phyloP scores from a whole-genome alignment of 2,888 invertebrate species.

The Noctua janthe region DNA sequence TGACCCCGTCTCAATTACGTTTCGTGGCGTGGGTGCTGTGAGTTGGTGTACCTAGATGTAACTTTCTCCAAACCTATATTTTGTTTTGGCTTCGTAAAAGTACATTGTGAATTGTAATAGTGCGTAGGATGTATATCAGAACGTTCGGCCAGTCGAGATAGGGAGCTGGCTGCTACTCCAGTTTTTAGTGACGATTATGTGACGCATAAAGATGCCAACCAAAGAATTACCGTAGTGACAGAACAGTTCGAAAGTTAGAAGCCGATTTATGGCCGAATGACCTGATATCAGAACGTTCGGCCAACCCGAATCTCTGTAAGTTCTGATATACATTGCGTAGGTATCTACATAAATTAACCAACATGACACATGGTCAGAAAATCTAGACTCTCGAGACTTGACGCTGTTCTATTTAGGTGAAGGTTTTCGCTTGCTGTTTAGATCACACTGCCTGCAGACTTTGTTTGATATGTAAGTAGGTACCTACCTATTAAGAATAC shows the following conservation, averaged over 20 bases:
- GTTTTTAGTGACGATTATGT: too few relatives aligned
- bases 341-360: neutral
- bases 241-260: too few relatives aligned
- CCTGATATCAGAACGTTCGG: too few relatives aligned
- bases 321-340: too few relatives aligned
- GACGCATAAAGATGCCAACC: too few relatives aligned
- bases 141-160: too few relatives aligned
- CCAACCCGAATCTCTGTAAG: too few relatives aligned
- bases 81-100: neutral
- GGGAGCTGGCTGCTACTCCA: too few relatives aligned
- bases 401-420: neutral
- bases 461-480: neutral
- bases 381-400: neutral
- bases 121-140: too few relatives aligned
- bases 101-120: neutral
- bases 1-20: conserved; percentile 44
- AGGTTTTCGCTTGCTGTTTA: neutral
- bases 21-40: conserved; percentile 26
- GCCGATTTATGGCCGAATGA: too few relatives aligned
- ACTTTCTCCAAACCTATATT: conserved; percentile 47
- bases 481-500: neutral
- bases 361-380: neutral
- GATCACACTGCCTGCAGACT: neutral
- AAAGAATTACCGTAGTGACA: too few relatives aligned
- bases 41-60: conserved; percentile 18